Evolutionary conservation across 2,888 invertebrate genomes (phyloP).

Genomic region (Magallana nippona): DNA sequence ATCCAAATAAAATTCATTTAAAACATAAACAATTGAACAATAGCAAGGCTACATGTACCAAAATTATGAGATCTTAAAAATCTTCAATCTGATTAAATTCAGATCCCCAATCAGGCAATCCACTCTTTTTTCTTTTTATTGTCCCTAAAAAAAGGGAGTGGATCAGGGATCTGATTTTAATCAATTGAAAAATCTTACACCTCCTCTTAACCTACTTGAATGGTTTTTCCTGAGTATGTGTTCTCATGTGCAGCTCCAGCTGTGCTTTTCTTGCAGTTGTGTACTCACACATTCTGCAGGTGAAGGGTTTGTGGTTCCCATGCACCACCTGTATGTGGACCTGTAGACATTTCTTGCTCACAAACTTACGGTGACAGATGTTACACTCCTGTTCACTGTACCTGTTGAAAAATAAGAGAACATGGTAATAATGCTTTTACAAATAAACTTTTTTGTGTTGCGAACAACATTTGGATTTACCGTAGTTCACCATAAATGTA

Average conservation of each 20-base stretch:
- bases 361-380: conserved; percentile 84
- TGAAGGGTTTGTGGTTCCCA: conserved; percentile 84
- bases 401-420: conserved; percentile 60
- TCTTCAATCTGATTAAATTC: too few species aligned
- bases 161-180: too few species aligned
- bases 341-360: conserved; percentile 80
- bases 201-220: conserved; percentile 81
- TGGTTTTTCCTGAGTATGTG: conserved; percentile 89
- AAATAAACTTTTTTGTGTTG: too few species aligned
- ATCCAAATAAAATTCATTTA: not conserved
- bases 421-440: too few species aligned
- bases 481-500: too few species aligned
- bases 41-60: not conserved
- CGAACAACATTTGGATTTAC: too few species aligned
- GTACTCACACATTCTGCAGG: conserved; percentile 86
- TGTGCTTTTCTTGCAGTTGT: conserved; percentile 85
- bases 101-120: too few species aligned
- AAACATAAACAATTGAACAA: not conserved
- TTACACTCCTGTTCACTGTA: conserved; percentile 82
- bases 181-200: too few species aligned
- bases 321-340: conserved; percentile 83
- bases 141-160: too few species aligned
- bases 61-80: not conserved
- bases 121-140: too few species aligned
- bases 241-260: conserved; percentile 85